Conservation (phyloP, 2,888 invertebrate species). For the Mythimna lalbum region DNA sequence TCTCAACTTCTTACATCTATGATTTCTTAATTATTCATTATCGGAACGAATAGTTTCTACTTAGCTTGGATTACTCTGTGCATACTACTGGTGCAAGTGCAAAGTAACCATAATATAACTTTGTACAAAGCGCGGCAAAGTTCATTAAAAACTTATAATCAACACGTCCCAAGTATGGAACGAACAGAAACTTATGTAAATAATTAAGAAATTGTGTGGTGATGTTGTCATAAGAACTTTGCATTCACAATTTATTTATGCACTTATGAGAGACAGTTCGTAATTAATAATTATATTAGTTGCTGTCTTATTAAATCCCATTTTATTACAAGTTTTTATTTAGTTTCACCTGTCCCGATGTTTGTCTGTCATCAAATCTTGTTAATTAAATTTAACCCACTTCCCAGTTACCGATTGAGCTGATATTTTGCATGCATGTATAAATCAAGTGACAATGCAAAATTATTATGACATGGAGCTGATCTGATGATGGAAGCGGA, state of each 20-base stretch:
- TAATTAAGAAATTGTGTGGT: neutral
- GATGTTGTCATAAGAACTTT: neutral
- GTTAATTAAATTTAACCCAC: too few species aligned
- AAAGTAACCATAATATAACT: neutral
- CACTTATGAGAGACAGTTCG: neutral
- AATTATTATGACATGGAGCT: too few species aligned
- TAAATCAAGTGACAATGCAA: too few species aligned
- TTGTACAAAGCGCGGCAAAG: neutral
- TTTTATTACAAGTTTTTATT: too few species aligned
- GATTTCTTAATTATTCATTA: neutral
- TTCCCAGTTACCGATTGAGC: too few species aligned
- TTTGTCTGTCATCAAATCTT: too few species aligned
- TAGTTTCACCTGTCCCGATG: too few species aligned
- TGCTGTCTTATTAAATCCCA: conserved; percentile 21
- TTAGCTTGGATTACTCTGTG: neutral
- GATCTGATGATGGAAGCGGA: too few species aligned
- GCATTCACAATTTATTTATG: neutral
- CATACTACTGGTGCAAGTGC: neutral
- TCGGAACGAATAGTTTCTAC: neutral
- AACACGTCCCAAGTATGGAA: conserved; percentile 8
- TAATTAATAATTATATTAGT: conserved; percentile 13
- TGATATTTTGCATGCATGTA: too few species aligned
- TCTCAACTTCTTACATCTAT: neutral
- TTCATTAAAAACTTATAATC: conserved; percentile 33
- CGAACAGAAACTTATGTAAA: conserved; percentile 6